Percentiles rank a stretch among this genome's conserved stretches.
phyloP scores from a whole-genome alignment of 1,140 invertebrate genomes.

The Solenopsis invicta region DNA sequence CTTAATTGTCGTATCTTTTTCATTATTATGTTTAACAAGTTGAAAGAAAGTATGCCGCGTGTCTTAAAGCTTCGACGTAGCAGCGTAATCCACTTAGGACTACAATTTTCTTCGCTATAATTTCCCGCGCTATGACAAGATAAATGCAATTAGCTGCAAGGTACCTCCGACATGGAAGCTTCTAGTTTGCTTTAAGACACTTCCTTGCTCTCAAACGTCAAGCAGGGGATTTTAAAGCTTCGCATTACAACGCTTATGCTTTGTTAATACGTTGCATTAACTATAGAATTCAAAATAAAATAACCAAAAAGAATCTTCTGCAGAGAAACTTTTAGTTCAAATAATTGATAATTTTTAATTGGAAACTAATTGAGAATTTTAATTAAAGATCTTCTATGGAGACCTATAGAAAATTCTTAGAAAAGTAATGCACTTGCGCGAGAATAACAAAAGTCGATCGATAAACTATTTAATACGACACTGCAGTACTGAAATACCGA shows the following conservation, averaged over 20 bases:
- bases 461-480: conserved; percentile 29
- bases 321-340: background rate
- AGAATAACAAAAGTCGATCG: background rate
- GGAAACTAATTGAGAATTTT: conserved; percentile 4
- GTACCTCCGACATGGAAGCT: conserved; percentile 50
- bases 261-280: conserved; percentile 25
- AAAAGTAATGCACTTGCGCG: background rate
- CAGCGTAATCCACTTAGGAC: conserved; percentile 55
- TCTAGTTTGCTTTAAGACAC: conserved; percentile 37
- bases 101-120: conserved; percentile 66
- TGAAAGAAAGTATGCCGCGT: conserved; percentile 34
- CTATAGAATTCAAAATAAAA: conserved; percentile 10
- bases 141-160: conserved; percentile 61
- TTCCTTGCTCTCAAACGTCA: conserved; percentile 50
- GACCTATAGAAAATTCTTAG: background rate
- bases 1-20: conserved; percentile 47
- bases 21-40: conserved; percentile 23
- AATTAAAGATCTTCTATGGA: background rate
- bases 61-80: conserved; percentile 45
- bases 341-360: conserved; percentile 5
- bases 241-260: conserved; percentile 32
- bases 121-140: conserved; percentile 61
- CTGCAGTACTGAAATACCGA: conserved; percentile 1
- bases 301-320: background rate
- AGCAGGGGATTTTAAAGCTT: conserved; percentile 47